A percentile compares a stretch with the other conserved stretches of the same genome.
phyloP scores from a whole-genome alignment of 2,888 invertebrate species.

The Leptothorax acervorum region DNA sequence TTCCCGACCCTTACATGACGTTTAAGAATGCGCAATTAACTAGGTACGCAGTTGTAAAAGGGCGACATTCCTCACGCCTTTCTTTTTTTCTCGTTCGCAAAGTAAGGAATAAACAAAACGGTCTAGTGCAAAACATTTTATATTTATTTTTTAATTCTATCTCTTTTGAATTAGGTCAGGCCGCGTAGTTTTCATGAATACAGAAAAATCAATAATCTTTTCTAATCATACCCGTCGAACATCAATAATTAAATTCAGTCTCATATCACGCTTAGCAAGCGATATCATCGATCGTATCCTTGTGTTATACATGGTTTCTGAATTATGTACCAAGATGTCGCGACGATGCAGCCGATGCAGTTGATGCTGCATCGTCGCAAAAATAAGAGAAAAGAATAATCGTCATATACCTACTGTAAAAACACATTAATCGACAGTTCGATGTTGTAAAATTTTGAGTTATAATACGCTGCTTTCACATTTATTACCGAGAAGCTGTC shows the following conservation, averaged over 20 bases:
- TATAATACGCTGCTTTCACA: not conserved
- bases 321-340: conserved; percentile 40
- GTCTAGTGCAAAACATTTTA: not conserved
- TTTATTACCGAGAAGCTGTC: not conserved
- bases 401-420: not conserved
- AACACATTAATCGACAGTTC: not conserved
- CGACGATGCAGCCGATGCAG: conserved; percentile 50
- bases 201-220: conserved; percentile 12
- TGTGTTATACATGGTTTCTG: conserved; percentile 16
- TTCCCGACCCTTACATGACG: conserved; percentile 69
- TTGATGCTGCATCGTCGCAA: not conserved
- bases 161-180: not conserved
- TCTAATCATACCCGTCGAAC: not conserved
- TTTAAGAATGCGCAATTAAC: conserved; percentile 56
- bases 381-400: conserved; percentile 7
- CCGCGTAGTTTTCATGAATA: not conserved
- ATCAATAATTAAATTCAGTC: conserved; percentile 19
- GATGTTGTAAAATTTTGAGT: conserved; percentile 7
- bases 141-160: not conserved
- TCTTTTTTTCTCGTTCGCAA: not conserved
- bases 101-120: not conserved
- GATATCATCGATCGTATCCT: conserved; percentile 33
- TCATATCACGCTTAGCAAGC: not conserved
- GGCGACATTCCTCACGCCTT: not conserved
- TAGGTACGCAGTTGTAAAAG: conserved; percentile 6